Evolutionary conservation across 2,797 vertebrate genomes (phyloP).

Genomic region (Siniperca undulata): DNA sequence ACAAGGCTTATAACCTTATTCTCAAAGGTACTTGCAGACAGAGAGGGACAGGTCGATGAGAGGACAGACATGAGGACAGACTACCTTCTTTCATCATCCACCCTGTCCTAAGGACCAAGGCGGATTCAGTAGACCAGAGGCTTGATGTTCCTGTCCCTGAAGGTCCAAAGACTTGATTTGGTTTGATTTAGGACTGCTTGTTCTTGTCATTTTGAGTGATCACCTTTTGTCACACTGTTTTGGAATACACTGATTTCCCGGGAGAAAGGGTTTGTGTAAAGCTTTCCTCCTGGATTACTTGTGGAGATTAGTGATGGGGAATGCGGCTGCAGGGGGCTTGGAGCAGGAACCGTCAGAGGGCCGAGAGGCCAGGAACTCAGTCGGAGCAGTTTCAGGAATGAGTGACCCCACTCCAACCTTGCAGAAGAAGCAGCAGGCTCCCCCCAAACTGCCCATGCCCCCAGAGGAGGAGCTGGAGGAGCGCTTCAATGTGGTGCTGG

Average conservation of each 20-base stretch:
- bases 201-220: slow-evolving; percentile 46
- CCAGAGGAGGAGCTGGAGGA: slow-evolving; percentile 91
- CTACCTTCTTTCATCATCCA: slow-evolving; percentile 43
- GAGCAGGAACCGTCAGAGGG: slow-evolving; percentile 86
- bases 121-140: slow-evolving; percentile 41
- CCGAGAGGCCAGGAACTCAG: slow-evolving; percentile 78
- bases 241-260: slow-evolving; percentile 62
- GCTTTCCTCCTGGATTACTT: slow-evolving; percentile 86
- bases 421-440: slow-evolving; percentile 84
- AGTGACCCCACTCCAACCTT: slow-evolving; percentile 72
- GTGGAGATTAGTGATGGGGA: slow-evolving; percentile 92
- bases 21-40: slow-evolving; percentile 20
- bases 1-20: slow-evolving; percentile 13
- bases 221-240: slow-evolving; percentile 40
- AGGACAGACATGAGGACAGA: slow-evolving; percentile 60
- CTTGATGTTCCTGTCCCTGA: slow-evolving; percentile 42
- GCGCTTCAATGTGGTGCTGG: slow-evolving; percentile 92
- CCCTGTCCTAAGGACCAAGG: slow-evolving; percentile 48
- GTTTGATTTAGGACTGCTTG: slow-evolving; percentile 39
- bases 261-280: slow-evolving; percentile 57
- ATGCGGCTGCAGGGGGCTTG: slow-evolving; percentile 85
- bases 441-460: slow-evolving; percentile 91
- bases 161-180: slow-evolving; percentile 39
- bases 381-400: slow-evolving; percentile 64
- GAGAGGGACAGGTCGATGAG: slow-evolving; percentile 25